Percentiles rank a stretch among this genome's conserved stretches.
phyloP scores from a whole-genome alignment of 1,140 invertebrate genomes.

The Cherax quadricarinatus region DNA sequence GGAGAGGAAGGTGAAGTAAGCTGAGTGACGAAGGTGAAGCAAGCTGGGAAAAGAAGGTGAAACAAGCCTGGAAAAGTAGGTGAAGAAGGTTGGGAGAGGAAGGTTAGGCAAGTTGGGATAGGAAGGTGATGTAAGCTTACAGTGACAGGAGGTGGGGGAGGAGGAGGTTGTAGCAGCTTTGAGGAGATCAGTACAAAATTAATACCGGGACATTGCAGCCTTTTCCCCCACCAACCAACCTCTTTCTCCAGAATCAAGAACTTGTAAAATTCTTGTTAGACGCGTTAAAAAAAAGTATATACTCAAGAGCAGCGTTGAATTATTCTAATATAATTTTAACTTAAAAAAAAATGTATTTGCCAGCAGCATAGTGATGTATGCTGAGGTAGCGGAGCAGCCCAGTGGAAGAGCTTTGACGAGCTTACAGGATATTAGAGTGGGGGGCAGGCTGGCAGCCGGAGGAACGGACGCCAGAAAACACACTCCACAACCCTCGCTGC shows the following conservation, averaged over 20 bases:
- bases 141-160: neutral
- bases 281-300: neutral
- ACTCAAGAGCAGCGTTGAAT: too few relatives aligned
- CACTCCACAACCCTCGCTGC: neutral
- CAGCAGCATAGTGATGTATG: conserved; percentile 26
- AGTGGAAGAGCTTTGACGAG: conserved; percentile 57
- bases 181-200: conserved; percentile 31
- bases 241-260: neutral
- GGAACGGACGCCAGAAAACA: neutral
- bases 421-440: conserved; percentile 51
- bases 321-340: neutral
- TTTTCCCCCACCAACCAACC: neutral
- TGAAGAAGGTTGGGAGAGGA: too few relatives aligned
- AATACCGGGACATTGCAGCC: neutral
- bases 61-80: too few relatives aligned
- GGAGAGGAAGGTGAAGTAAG: neutral
- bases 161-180: too few relatives aligned
- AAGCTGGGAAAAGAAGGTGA: too few relatives aligned
- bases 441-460: neutral
- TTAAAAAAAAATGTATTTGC: neutral
- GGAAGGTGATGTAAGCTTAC: neutral
- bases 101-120: neutral
- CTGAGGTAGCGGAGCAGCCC: conserved; percentile 39
- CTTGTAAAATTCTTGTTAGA: neutral
- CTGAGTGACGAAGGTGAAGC: neutral